Conservation (phyloP, 2,113 vertebrate species). For the Leptodactylus fuscus region DNA sequence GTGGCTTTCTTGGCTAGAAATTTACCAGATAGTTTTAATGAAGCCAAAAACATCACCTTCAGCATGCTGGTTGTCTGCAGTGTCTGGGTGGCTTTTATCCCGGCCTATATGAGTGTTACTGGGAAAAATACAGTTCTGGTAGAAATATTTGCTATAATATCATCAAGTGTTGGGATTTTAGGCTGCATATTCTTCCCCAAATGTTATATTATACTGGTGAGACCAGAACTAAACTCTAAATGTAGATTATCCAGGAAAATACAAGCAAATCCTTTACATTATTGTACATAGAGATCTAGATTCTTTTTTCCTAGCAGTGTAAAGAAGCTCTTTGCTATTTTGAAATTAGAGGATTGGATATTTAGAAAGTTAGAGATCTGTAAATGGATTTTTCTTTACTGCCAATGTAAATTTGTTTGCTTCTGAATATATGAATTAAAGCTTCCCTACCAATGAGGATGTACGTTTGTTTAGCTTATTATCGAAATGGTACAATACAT, state of each 20-base stretch:
- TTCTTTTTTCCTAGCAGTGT: too few relatives aligned
- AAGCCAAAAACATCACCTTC: slow-evolving; percentile 61
- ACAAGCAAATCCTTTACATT: too few relatives aligned
- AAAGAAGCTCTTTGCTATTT: too few relatives aligned
- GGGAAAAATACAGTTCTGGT: slow-evolving; percentile 20
- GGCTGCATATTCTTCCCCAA: background rate
- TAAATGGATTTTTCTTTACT: too few relatives aligned
- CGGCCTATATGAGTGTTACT: background rate
- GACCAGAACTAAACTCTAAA: background rate
- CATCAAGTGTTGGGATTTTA: background rate
- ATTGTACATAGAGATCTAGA: too few relatives aligned
- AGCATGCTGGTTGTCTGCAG: slow-evolving; percentile 51
- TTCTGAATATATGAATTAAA: too few relatives aligned
- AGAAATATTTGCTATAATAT: slow-evolving; percentile 17
- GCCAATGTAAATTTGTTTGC: too few relatives aligned
- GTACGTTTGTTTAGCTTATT: too few relatives aligned
- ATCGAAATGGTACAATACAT: too few relatives aligned
- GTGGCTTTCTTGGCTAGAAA: slow-evolving; percentile 32
- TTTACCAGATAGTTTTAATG: slow-evolving; percentile 57
- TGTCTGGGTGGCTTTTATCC: slow-evolving; percentile 21
- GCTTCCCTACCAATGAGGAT: too few relatives aligned
- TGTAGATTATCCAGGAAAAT: background rate
- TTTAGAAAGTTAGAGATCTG: too few relatives aligned
- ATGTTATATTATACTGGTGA: background rate
- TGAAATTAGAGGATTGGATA: too few relatives aligned